A percentile compares a stretch with the other conserved stretches of the same genome.
These are phyloP conservation scores for Ceratotherium simum DNA, from an alignment of 2,113 vertebrate genomes.

Conservation along the genomic window DNA sequence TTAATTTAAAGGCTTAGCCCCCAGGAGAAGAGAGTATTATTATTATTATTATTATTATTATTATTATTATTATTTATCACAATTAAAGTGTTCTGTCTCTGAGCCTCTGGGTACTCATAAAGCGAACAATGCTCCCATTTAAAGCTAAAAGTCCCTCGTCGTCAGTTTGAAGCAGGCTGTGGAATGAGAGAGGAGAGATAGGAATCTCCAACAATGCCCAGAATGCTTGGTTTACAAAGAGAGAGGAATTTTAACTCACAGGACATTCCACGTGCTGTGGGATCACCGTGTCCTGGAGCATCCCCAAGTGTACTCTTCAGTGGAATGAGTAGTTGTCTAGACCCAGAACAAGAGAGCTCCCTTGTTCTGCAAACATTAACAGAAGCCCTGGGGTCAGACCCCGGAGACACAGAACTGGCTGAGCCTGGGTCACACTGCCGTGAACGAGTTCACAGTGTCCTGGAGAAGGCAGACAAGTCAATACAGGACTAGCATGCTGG, in stretches of 20 bases:
- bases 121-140: background rate
- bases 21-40: background rate
- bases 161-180: background rate
- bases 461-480: background rate
- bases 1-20: background rate
- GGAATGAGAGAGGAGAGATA: background rate
- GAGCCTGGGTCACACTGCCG: background rate
- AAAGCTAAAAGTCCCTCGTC: background rate
- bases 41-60: background rate
- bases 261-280: rapidly evolving
- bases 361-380: background rate
- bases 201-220: background rate
- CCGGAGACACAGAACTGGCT: background rate
- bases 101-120: background rate
- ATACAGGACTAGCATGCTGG: background rate
- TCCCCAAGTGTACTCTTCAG: rapidly evolving
- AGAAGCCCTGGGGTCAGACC: background rate
- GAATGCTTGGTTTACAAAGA: background rate
- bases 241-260: background rate
- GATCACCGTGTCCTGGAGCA: background rate
- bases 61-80: background rate
- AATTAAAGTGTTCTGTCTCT: background rate
- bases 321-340: background rate
- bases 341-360: background rate
- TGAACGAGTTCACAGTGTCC: background rate